Evolutionary conservation across 2,797 vertebrate species (phyloP), one percentile per base, ranked within the genome.

Genomic region (Clarias laeviceps): DNA sequence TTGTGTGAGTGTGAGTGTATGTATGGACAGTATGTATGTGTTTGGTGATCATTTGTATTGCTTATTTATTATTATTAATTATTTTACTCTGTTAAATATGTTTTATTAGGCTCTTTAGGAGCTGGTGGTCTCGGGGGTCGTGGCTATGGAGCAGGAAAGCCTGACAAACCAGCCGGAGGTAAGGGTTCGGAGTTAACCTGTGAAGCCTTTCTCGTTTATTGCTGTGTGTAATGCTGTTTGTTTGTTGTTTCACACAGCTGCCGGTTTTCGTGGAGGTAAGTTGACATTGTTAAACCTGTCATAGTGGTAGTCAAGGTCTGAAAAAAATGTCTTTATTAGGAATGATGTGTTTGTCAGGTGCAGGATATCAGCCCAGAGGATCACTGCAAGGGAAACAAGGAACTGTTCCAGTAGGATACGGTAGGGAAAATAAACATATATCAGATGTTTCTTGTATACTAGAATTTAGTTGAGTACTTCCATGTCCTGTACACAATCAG

Each of bases 191-290:
- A 64, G 7, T 29, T 22, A 2, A 29, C 27, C 20, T 2, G 1
- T 29, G 8, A 64, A 1, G 4, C 2, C 40, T 1, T 64, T n/a
- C 34, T 18, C 0, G 1, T 80, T 29, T 29, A 27, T 50, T 80
- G 14, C 59, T 3, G 37, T 29, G 24, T 65, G n/a, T 62, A 3
- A 73, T 66, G 0, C 82, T 70, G 82, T 8, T 22, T 7, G 40
- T 0, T 76, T 9, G 45, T 40, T 40, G 34, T 87, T 83, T 54
- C 22, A 29, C 57, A 82, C 78, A 94, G 95, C 90, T 80, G 94
- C 94, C 0, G 93, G 87, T 85, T 93, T 93, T 76, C 82, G 91
- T 18, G 93, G 83, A 5, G 93, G 93, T 90, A 91, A 93, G 40
- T 92, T 91, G 3, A 65, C 12, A 0, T 59, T 2, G 2, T 87